A percentile compares a stretch with the other conserved stretches of the same genome.
These are phyloP conservation scores for Xiphophorus maculatus DNA, from an alignment of 2,113 vertebrate genomes.

Conservation along the genomic window DNA sequence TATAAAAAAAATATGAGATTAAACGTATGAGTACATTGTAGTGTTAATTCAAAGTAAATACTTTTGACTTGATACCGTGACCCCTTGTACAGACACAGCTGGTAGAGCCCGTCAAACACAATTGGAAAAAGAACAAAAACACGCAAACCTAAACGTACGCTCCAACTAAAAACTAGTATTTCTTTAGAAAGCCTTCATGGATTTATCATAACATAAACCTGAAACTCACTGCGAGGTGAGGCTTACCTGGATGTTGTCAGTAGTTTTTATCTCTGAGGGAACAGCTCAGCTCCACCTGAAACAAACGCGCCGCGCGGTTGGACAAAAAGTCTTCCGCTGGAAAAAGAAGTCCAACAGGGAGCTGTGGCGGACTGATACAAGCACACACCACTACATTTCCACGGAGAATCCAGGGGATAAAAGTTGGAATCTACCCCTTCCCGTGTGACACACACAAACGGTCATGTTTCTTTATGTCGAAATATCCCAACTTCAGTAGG, in stretches of 20 bases:
- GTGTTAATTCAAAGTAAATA: neutral
- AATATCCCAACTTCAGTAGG: no score
- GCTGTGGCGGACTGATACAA: neutral
- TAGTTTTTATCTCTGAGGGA: neutral
- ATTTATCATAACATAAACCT: neutral
- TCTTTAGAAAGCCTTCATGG: neutral
- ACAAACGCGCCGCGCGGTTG: accelerated
- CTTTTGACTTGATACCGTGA: neutral
- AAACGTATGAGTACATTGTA: neutral
- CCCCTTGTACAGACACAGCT: neutral
- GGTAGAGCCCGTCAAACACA: neutral
- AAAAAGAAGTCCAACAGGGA: neutral
- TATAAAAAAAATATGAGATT: neutral
- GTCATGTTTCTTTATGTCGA: neutral
- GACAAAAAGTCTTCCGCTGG: neutral
- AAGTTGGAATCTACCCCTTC: neutral
- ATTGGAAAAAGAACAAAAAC: neutral
- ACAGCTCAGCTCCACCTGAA: conserved; percentile 16
- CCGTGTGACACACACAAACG: neutral
- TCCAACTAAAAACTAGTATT: neutral
- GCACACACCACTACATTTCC: neutral
- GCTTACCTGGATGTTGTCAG: conserved; percentile 28
- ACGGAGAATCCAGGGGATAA: neutral
- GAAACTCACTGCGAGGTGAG: neutral
- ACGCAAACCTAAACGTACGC: neutral